These are phyloP conservation scores for Chrysaora quinquecirrha DNA, from an alignment of 30 jellyfish, hydroid and myxozoan genomes.

Conservation along the genomic window DNA sequence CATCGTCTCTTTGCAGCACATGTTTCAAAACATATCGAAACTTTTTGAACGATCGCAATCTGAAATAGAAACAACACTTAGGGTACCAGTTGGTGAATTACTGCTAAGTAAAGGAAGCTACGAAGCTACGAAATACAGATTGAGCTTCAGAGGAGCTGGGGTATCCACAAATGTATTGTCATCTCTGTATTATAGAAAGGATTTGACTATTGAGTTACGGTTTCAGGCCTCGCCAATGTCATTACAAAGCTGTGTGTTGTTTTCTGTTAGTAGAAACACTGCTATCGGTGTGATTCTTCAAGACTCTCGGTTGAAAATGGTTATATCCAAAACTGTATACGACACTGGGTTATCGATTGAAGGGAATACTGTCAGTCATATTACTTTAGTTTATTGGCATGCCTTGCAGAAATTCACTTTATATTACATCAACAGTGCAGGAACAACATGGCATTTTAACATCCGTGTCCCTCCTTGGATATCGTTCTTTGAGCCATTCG, in stretches of 20 bases:
- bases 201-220: conserved; percentile 46
- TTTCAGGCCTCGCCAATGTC: conserved; percentile 48
- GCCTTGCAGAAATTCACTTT: conserved; percentile 5
- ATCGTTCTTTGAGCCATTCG: conserved; percentile 45
- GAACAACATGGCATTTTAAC: conserved; percentile 22
- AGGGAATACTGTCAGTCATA: conserved; percentile 19
- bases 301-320: conserved; percentile 38
- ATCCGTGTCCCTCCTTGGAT: conserved; percentile 48
- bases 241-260: conserved; percentile 8
- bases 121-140: conserved; percentile 40
- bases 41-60: conserved; percentile 45
- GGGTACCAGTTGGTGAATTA: conserved; percentile 25
- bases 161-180: conserved; percentile 66
- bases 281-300: conserved; percentile 58
- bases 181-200: conserved; percentile 14
- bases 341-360: conserved; percentile 42
- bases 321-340: conserved; percentile 20
- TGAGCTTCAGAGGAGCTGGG: conserved; percentile 47
- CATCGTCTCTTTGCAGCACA: conserved; percentile 63
- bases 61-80: conserved; percentile 32
- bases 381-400: conserved; percentile 46
- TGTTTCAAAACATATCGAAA: conserved; percentile 34
- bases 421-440: conserved; percentile 47
- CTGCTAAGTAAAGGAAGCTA: conserved; percentile 9
- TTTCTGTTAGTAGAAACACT: conserved; percentile 29